These are phyloP conservation scores for Dunckerocampus dactyliophorus DNA, from an alignment of 2,113 vertebrate species.

Conservation along the genomic window DNA sequence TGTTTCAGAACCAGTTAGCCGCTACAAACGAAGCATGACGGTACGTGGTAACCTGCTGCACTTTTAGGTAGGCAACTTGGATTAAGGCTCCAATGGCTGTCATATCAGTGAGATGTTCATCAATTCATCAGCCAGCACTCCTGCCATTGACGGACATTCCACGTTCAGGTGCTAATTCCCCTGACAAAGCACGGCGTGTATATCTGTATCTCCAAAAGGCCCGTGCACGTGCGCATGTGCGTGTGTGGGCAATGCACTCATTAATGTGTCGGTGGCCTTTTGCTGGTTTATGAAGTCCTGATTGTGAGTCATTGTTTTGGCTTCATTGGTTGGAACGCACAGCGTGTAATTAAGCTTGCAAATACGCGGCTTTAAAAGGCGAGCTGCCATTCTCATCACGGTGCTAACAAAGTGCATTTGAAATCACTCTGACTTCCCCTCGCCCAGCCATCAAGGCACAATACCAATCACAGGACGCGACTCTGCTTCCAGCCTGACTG, in stretches of 20 bases:
- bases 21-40: too few relatives aligned
- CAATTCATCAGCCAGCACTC: too few relatives aligned
- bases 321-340: constrained; percentile 76
- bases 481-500: constrained; percentile 61
- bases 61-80: too few relatives aligned
- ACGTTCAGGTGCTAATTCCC: constrained; percentile 52
- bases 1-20: too few relatives aligned
- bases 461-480: constrained; percentile 69
- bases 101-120: too few relatives aligned
- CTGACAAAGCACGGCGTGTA: constrained; percentile 64
- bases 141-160: too few relatives aligned
- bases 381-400: constrained; percentile 75
- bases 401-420: constrained; percentile 73
- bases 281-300: constrained; percentile 71
- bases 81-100: too few relatives aligned
- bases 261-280: constrained; percentile 75
- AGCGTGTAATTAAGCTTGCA: constrained; percentile 74
- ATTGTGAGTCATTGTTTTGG: constrained; percentile 78
- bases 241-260: constrained; percentile 58
- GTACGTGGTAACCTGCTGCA: too few relatives aligned
- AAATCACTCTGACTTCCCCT: constrained; percentile 64
- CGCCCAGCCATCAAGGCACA: constrained; percentile 70
- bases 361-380: constrained; percentile 70
- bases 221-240: constrained; percentile 12
- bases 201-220: constrained; percentile 66